Evolutionary conservation across 2,113 vertebrate species (phyloP).

Genomic region (human (Homo sapiens)): GRCh38 chr5:26748501-26749000

Average conservation of each 20-base stretch:
- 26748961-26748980: neutral
- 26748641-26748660: neutral
- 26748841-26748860: too few species aligned
- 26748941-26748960: neutral
- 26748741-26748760: neutral
- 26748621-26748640: neutral
- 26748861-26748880: too few species aligned
- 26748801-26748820: neutral
- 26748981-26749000: neutral
- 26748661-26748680: neutral
- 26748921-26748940: neutral
- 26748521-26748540: neutral
- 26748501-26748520: neutral
- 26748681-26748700: neutral
- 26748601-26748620: neutral
- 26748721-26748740: neutral
- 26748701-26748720: neutral
- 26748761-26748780: neutral
- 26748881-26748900: neutral
- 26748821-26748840: neutral
- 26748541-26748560: neutral
- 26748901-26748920: neutral
- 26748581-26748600: neutral
- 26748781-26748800: neutral
- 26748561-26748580: neutral